phyloP scores from a whole-genome alignment of 2,888 invertebrate species.

The Spodoptera picta region DNA sequence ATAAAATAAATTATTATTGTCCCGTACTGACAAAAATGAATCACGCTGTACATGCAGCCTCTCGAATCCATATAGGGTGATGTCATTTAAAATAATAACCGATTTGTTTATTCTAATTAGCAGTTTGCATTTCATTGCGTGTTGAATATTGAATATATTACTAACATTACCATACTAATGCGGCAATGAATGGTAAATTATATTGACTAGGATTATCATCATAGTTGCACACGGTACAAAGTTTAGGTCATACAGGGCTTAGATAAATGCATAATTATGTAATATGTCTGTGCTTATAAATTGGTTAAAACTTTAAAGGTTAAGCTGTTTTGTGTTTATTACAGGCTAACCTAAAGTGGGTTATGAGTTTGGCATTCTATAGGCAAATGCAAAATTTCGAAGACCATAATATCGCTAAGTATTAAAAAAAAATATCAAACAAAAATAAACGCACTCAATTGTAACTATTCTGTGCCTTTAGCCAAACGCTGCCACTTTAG shows the following conservation, averaged over 20 bases:
- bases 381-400: too few species aligned
- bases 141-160: constrained; percentile 40
- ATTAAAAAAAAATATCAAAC: too few species aligned
- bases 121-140: constrained; percentile 40
- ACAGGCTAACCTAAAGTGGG: too few species aligned
- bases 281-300: not conserved
- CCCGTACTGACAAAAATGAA: constrained; percentile 32
- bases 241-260: too few species aligned
- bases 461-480: too few species aligned
- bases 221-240: not conserved
- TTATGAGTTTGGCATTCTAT: too few species aligned
- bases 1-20: constrained; percentile 18
- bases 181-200: constrained; percentile 17
- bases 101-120: constrained; percentile 64
- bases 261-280: too few species aligned
- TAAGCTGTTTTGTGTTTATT: too few species aligned
- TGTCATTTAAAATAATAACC: constrained; percentile 63
- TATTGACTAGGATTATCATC: not conserved
- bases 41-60: constrained; percentile 41
- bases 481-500: too few species aligned
- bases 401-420: too few species aligned
- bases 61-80: constrained; percentile 57
- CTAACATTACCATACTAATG: constrained; percentile 35
- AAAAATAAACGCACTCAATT: too few species aligned
- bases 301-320: too few species aligned